Percentiles rank a stretch among this genome's conserved stretches.
Conservation (phyloP, 2,797 vertebrate genomes). For the Apogon hyalosoma region DNA sequence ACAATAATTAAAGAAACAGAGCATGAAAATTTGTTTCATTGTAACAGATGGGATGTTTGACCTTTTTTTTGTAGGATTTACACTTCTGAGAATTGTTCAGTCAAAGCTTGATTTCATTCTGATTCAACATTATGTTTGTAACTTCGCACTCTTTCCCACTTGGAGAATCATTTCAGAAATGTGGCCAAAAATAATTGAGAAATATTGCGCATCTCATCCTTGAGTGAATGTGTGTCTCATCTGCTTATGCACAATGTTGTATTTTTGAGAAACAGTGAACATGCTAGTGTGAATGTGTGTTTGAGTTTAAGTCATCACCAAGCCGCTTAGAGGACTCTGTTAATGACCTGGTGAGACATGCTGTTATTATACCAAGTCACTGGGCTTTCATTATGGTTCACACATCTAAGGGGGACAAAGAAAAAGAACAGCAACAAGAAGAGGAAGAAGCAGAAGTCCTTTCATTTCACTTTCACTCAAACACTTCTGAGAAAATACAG, state of each 20-base stretch:
- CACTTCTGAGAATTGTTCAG: too few relatives aligned
- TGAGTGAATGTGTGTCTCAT: background rate
- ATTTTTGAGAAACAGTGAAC: background rate
- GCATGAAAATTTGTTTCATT: too few relatives aligned
- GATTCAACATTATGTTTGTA: too few relatives aligned
- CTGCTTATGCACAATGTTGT: background rate
- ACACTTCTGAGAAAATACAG: slow-evolving; percentile 10
- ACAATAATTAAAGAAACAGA: too few relatives aligned
- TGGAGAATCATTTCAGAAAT: background rate
- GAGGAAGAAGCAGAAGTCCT: background rate
- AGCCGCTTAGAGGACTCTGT: slow-evolving; percentile 18
- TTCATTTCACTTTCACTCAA: slow-evolving; percentile 21
- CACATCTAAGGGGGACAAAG: slow-evolving; percentile 17
- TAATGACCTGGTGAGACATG: slow-evolving; percentile 43
- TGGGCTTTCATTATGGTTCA: slow-evolving; percentile 24
- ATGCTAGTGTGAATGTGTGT: background rate
- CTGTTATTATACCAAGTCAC: slow-evolving; percentile 37
- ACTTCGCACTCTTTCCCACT: background rate
- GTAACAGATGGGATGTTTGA: too few relatives aligned
- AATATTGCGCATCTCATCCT: background rate
- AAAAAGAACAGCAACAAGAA: slow-evolving; percentile 1
- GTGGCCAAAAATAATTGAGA: background rate
- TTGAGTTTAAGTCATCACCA: slow-evolving; percentile 26
- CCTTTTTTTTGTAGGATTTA: too few relatives aligned
- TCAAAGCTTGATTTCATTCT: too few relatives aligned